These are phyloP conservation scores for Bettongia penicillata DNA, from an alignment of 2,113 vertebrate genomes.

Conservation along the genomic window DNA sequence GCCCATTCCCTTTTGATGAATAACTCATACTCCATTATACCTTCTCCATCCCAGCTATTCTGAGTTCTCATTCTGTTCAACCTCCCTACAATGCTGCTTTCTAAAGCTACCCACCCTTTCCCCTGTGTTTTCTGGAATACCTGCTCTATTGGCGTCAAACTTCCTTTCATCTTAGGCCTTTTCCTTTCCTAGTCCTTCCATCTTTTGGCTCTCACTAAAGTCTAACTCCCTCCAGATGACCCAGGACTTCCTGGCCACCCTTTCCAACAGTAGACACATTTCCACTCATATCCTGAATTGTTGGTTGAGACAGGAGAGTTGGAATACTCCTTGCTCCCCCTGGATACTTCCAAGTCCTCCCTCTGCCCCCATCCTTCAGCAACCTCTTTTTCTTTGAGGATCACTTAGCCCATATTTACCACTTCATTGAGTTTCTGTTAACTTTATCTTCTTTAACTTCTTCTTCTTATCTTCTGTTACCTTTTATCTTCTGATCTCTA, in stretches of 20 bases:
- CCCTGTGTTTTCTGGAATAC: background rate
- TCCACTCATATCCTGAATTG: background rate
- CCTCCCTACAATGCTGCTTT: background rate
- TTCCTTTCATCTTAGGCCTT: background rate
- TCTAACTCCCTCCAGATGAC: background rate
- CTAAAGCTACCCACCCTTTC: background rate
- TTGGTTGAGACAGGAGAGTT: background rate
- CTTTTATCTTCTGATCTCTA: background rate
- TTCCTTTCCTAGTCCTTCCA: background rate
- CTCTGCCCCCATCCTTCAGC: background rate
- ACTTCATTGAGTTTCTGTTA: background rate
- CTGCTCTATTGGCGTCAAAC: background rate
- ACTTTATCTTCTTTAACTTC: background rate
- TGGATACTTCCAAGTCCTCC: background rate
- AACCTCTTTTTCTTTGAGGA: background rate
- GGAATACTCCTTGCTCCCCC: background rate
- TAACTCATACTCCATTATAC: background rate
- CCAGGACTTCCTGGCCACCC: background rate
- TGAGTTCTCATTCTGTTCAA: background rate
- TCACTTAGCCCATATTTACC: background rate
- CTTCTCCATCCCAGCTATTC: background rate
- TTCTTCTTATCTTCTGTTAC: too few relatives aligned
- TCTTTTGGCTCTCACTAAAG: background rate
- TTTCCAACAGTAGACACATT: background rate
- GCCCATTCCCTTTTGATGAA: background rate